Evolutionary conservation across 2,113 vertebrate genomes (phyloP), one percentile per base, ranked within the genome.

Genomic region (Numida meleagris): DNA sequence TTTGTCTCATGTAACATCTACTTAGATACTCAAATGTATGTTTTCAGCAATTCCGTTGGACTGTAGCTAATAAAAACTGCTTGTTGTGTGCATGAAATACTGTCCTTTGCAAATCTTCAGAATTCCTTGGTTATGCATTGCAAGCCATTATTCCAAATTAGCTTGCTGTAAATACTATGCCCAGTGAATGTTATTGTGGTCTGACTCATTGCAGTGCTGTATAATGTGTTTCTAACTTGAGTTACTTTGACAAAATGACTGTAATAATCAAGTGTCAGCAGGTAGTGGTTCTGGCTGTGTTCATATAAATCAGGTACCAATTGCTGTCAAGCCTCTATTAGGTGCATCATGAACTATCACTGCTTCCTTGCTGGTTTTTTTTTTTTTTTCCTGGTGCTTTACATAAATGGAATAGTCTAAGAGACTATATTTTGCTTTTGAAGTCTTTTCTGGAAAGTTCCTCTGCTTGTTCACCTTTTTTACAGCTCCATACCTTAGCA

Each of bases 251-350:
- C 80, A 93, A 92, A 96, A 92, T 0, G 61, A 83, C 90, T 88
- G 82, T 72, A 95, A 86, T 95, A 96, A 94, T 93, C 90, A 90
- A 81, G 38, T 77, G 94, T 92, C 94, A 96, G 92, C 92, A 96
- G 95, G 92, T 86, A 95, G 65, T 90, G 80, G 79, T 88, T 94
- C 73, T 93, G 76, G 73, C 68, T 78, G 2, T 77, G 86, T 86
- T 93, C 51, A 12, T 77, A 94, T 93, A 96, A 96, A 96, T 96
- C 95, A 96, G 76, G 79, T 34, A 84, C 76, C 83, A 78, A 81
- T 95, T 92, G 88, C 92, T 95, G 94, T 92, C 95, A 92, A 86
- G 80, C 14, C 15, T 92, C 72, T 75, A 24, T 83, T 92, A 86
- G 59, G 57, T 92, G 42, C 68, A 63, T 94, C 72, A 40, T 51